Conservation (phyloP, 2,797 vertebrate genomes). For the Tapirus indicus region DNA sequence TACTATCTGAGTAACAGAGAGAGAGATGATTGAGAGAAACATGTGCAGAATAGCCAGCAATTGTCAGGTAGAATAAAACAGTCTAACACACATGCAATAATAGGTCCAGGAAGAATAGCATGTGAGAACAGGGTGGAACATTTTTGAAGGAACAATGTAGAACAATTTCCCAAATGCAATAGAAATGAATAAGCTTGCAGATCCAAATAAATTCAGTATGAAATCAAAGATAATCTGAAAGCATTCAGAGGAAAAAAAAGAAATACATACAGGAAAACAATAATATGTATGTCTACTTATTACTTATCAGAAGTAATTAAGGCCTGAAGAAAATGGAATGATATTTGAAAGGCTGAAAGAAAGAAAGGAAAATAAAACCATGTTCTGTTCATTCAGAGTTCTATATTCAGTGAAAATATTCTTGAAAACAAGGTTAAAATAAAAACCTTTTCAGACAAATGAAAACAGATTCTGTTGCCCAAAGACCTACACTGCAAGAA, state of each 20-base stretch:
- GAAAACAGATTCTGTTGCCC: background rate
- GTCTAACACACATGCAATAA: background rate
- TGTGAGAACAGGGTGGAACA: background rate
- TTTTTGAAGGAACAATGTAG: background rate
- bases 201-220: background rate
- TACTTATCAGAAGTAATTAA: background rate
- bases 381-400: background rate
- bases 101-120: background rate
- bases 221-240: background rate
- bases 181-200: background rate
- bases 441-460: background rate
- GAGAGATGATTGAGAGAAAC: background rate
- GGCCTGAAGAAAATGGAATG: background rate
- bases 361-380: background rate
- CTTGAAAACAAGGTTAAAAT: background rate
- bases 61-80: background rate
- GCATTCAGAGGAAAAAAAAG: background rate
- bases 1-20: background rate
- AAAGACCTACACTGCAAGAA: background rate
- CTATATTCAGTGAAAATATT: background rate
- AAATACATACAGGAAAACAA: background rate
- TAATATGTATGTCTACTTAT: background rate
- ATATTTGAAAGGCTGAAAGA: background rate
- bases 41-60: background rate
- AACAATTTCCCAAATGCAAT: background rate